Evolutionary conservation across 2,888 invertebrate species (phyloP).

Genomic region (Epinotia brunnichana): DNA sequence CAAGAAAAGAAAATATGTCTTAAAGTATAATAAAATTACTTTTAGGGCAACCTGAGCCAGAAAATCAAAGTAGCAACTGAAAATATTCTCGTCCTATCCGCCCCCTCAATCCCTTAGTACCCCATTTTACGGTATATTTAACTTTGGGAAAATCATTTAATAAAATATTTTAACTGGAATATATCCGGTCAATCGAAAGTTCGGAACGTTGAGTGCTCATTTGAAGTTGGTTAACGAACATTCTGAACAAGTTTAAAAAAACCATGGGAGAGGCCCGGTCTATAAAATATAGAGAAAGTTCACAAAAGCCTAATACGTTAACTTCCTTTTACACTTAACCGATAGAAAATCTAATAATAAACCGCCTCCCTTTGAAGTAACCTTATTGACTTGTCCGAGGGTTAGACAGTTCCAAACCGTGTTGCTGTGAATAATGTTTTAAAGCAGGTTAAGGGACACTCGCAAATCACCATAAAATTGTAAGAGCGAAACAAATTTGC

Average conservation of each 20-base stretch:
- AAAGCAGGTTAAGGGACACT: constrained; percentile 33
- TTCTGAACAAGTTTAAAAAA: constrained; percentile 26
- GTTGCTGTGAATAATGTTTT: constrained; percentile 36
- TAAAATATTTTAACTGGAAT: constrained; percentile 16
- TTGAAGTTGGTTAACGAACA: constrained; percentile 28
- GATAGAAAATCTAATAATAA: constrained; percentile 44
- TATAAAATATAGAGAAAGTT: constrained; percentile 30
- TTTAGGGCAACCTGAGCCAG: too few species aligned
- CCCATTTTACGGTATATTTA: too few species aligned
- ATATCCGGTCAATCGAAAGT: neutral
- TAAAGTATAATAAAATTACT: too few species aligned
- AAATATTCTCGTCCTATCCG: too few species aligned
- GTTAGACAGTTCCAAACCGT: constrained; percentile 15
- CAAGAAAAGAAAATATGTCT: too few species aligned
- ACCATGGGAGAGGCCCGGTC: constrained; percentile 17
- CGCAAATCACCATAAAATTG: constrained; percentile 19
- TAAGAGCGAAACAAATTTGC: constrained; percentile 23
- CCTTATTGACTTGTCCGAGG: constrained; percentile 38
- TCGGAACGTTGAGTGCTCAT: constrained; percentile 4
- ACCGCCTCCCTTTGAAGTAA: constrained; percentile 39
- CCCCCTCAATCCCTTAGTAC: too few species aligned
- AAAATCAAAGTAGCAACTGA: too few species aligned
- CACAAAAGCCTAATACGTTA: constrained; percentile 38
- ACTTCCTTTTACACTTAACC: constrained; percentile 40
- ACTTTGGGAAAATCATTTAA: neutral